Conservation (phyloP, 1,140 invertebrate genomes). For the Frieseomelitta varia region DNA sequence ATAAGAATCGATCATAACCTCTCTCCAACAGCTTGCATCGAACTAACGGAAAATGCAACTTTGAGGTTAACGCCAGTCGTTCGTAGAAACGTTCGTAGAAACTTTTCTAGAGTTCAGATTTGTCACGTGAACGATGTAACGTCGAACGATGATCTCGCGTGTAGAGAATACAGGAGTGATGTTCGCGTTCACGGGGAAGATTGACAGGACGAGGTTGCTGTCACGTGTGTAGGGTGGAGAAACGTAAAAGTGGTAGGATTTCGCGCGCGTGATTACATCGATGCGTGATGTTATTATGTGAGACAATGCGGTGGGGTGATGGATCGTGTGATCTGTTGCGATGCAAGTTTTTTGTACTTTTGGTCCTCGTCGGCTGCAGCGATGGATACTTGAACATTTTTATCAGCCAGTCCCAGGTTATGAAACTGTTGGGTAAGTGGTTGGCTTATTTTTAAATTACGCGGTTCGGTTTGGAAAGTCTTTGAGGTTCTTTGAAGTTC, state of each 20-base stretch:
- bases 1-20: neutral
- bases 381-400: slow-evolving; percentile 88
- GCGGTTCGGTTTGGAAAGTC: neutral
- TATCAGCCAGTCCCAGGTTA: slow-evolving; percentile 89
- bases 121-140: neutral
- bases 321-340: slow-evolving; percentile 72
- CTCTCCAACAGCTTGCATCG: no score
- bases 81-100: neutral
- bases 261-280: slow-evolving; percentile 40
- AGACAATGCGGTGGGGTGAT: slow-evolving; percentile 78
- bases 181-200: neutral
- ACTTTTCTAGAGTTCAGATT: neutral
- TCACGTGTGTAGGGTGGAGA: slow-evolving; percentile 1
- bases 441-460: neutral
- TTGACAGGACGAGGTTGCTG: neutral
- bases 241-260: neutral
- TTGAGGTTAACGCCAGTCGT: no score
- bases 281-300: slow-evolving; percentile 60
- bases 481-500: neutral
- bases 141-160: slow-evolving; percentile 21
- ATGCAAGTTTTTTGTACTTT: slow-evolving; percentile 71
- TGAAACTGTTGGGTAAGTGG: slow-evolving; percentile 88
- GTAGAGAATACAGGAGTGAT: neutral
- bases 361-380: slow-evolving; percentile 72
- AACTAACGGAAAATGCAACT: neutral